Evolutionary conservation across 1,140 invertebrate species (phyloP).

Genomic region (Sycophila sp.): DNA sequence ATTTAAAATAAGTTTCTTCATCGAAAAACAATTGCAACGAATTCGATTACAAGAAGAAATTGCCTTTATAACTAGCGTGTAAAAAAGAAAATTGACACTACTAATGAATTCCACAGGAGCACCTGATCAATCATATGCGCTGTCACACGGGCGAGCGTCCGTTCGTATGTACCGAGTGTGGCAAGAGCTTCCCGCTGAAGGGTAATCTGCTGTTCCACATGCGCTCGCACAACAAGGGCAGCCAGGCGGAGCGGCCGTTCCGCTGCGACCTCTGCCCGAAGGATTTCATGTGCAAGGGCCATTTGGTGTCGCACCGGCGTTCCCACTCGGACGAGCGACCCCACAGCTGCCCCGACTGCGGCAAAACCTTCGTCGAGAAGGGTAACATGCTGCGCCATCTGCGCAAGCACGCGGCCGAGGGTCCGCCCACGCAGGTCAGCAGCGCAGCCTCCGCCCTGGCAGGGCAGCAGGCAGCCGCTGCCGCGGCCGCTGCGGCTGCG

Average conservation of each 20-base stretch:
- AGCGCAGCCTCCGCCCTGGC: constrained; percentile 58
- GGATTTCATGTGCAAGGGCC: constrained; percentile 96
- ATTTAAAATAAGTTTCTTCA: no score
- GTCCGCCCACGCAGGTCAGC: constrained; percentile 62
- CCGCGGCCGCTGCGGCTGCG: constrained; percentile 46
- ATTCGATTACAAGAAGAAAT: no score
- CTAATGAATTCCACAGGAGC: no score
- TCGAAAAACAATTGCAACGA: no score
- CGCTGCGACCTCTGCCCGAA: constrained; percentile 96
- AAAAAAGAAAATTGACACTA: no score
- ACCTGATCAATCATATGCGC: constrained; percentile 80
- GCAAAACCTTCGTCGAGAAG: constrained; percentile 82
- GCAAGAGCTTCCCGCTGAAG: constrained; percentile 87
- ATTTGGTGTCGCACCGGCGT: constrained; percentile 88
- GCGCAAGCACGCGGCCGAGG: constrained; percentile 66
- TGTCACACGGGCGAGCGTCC: constrained; percentile 90
- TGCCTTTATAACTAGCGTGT: no score
- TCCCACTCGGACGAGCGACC: constrained; percentile 89
- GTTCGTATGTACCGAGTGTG: constrained; percentile 83
- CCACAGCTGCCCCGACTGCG: constrained; percentile 79
- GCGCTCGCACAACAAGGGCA: constrained; percentile 89
- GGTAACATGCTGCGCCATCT: constrained; percentile 76
- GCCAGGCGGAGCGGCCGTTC: constrained; percentile 89
- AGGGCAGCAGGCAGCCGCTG: constrained; percentile 54
- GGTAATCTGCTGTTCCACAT: constrained; percentile 95